phyloP scores from a whole-genome alignment of 2,888 invertebrate species.

The Escarpia spicata region DNA sequence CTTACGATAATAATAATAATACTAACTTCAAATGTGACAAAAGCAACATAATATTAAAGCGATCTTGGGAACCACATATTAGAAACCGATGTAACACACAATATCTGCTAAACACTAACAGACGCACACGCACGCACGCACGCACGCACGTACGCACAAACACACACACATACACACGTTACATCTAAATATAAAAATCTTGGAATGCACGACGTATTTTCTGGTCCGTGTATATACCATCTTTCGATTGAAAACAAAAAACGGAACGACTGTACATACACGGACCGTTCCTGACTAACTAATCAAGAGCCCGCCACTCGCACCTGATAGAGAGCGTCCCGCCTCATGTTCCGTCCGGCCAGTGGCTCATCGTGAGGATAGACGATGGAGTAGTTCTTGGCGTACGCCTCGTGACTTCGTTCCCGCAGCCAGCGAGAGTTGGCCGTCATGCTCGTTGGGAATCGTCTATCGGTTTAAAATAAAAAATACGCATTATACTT shows the following conservation, averaged over 20 bases:
- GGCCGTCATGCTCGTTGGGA: constrained; percentile 77
- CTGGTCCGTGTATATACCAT: no score
- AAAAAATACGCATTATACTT: no score
- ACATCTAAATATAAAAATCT: no score
- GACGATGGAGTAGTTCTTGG: constrained; percentile 83
- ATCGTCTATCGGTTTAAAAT: constrained; percentile 68
- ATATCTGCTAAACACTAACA: no score
- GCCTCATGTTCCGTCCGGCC: constrained; percentile 79
- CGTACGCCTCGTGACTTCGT: constrained; percentile 89
- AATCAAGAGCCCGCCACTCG: background rate
- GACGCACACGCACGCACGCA: no score
- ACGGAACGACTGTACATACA: no score
- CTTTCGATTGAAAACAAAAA: no score
- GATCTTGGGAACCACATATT: no score
- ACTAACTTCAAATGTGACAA: background rate
- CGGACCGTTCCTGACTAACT: background rate
- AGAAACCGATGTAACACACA: no score
- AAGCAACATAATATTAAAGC: background rate
- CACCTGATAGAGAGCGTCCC: constrained; percentile 76
- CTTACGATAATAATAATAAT: background rate
- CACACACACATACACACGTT: no score
- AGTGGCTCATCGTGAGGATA: constrained; percentile 86
- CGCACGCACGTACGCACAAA: no score
- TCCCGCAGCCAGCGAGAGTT: constrained; percentile 82
- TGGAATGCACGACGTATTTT: no score